These are phyloP conservation scores for Sciaenops ocellatus DNA, from an alignment of 2,797 vertebrate genomes.

Conservation along the genomic window DNA sequence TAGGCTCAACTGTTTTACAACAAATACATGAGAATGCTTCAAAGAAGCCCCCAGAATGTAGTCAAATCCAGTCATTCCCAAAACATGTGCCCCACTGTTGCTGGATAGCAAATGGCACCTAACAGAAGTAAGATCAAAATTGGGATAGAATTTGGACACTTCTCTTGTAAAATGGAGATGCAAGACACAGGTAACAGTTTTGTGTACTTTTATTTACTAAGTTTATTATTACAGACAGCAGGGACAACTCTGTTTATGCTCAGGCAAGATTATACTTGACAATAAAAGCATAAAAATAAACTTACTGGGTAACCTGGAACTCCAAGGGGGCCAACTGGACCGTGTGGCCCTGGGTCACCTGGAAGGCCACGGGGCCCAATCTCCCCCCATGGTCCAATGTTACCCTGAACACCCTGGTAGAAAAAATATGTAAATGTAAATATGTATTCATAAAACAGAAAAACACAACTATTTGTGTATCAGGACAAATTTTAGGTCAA, in stretches of 20 bases:
- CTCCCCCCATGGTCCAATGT: slow-evolving; percentile 83
- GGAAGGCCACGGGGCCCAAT: slow-evolving; percentile 71
- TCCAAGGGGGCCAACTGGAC: slow-evolving; percentile 75
- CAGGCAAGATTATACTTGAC: not conserved
- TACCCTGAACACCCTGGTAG: slow-evolving; percentile 82
- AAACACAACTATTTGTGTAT: not conserved
- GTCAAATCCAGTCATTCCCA: too few relatives aligned
- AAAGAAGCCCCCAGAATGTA: too few relatives aligned
- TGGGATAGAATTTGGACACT: too few relatives aligned
- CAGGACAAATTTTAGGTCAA: not conserved
- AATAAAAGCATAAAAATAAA: slow-evolving; percentile 15
- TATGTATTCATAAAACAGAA: not conserved
- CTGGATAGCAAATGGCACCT: too few relatives aligned
- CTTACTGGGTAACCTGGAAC: slow-evolving; percentile 82
- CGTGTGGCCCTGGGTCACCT: slow-evolving; percentile 77
- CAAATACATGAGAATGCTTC: too few relatives aligned
- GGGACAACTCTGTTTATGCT: not conserved
- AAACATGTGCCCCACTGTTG: too few relatives aligned
- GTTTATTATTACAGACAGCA: too few relatives aligned
- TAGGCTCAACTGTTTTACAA: too few relatives aligned
- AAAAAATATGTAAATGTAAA: not conserved
- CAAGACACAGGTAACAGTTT: too few relatives aligned
- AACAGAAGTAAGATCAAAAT: too few relatives aligned
- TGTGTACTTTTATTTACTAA: too few relatives aligned
- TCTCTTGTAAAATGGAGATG: too few relatives aligned